Conservation (phyloP, 2,113 vertebrate genomes). For the Rhodinocichla rosea region DNA sequence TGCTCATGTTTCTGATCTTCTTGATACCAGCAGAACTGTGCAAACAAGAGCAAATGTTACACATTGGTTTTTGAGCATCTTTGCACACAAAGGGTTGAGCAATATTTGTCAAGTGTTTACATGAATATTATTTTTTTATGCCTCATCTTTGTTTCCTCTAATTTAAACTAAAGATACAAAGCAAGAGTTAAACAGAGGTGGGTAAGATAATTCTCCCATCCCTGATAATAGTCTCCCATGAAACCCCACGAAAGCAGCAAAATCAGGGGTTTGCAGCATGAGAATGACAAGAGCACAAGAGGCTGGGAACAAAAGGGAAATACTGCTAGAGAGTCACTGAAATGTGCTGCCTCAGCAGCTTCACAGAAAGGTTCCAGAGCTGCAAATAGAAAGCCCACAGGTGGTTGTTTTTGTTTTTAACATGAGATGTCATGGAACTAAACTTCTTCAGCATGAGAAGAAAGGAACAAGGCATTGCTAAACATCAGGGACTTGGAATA, state of each 20-base stretch:
- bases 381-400: not conserved
- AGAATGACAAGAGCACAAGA: not conserved
- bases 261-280: not conserved
- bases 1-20: not conserved
- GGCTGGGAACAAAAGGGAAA: not conserved
- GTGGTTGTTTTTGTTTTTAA: not conserved
- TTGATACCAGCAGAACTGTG: not conserved
- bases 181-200: not conserved
- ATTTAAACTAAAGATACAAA: not conserved
- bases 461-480: not conserved
- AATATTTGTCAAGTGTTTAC: not conserved
- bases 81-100: not conserved
- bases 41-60: not conserved
- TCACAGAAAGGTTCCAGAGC: not conserved
- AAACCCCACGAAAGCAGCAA: not conserved
- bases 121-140: not conserved
- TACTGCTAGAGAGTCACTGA: not conserved
- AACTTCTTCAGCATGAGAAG: not conserved
- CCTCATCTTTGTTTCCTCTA: not conserved
- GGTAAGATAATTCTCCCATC: not conserved
- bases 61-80: fast-evolving
- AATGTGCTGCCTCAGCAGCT: not conserved
- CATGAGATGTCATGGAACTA: not conserved
- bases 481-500: not conserved
- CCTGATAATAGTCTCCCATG: not conserved